These are phyloP conservation scores for Nemoura dubitans DNA, from an alignment of 2,888 invertebrate species.

Conservation along the genomic window DNA sequence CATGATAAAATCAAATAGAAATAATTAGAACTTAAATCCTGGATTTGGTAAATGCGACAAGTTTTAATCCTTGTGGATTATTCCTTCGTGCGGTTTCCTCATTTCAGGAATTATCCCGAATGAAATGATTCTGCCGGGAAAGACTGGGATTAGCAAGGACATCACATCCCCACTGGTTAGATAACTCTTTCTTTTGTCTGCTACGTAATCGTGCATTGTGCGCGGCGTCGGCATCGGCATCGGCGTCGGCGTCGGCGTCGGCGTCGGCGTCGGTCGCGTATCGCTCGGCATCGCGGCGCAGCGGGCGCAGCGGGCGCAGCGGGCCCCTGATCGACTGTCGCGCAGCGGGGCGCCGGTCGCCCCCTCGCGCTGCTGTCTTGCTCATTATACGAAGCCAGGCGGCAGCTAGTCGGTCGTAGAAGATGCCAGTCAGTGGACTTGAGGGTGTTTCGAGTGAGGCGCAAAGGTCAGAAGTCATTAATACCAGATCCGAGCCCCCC, in stretches of 20 bases:
- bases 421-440: conserved; percentile 14
- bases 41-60: conserved; percentile 21
- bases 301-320: conserved; percentile 21
- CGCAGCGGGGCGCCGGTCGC: not conserved
- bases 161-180: not conserved
- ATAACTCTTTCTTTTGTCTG: conserved; percentile 27
- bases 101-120: conserved; percentile 22
- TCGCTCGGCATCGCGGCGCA: not conserved
- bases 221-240: not conserved
- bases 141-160: not conserved
- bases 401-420: too few species aligned
- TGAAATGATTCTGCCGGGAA: not conserved
- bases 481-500: conserved; percentile 20
- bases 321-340: conserved; percentile 29
- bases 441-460: conserved; percentile 4
- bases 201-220: conserved; percentile 15
- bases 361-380: not conserved
- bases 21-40: conserved; percentile 12
- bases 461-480: conserved; percentile 37
- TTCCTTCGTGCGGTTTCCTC: conserved; percentile 20
- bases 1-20: conserved; percentile 15
- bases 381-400: conserved; percentile 34
- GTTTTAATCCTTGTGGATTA: conserved; percentile 21
- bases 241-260: not conserved
- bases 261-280: not conserved